Evolutionary conservation across 1,140 invertebrate species (phyloP), one percentile per base, ranked within the genome.

Genomic region (Penaeus chinensis): DNA sequence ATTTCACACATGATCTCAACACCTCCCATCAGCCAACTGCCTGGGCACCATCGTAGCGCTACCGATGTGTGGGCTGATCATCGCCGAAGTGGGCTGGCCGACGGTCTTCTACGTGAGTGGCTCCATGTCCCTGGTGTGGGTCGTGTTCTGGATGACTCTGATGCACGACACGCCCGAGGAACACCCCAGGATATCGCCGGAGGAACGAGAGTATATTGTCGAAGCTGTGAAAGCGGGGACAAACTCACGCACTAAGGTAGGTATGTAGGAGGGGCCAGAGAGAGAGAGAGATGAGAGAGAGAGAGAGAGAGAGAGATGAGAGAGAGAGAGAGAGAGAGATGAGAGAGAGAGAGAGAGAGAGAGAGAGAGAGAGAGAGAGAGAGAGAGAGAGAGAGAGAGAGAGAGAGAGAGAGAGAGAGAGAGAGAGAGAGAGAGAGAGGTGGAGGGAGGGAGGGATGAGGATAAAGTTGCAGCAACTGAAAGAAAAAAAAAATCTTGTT

Each of bases 81-180:
- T 97, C 90, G 95, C 94, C 13, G 93, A 94, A 32, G 92, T 95
- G 69, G 96, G 96, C 5, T 97, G 96, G 96, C 95, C 96, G 85
- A 96, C 95, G 18, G 95, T 96, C 18, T 97, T 97, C 93, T 97
- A 97, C 91, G 94, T 96, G 81, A 97, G 95, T 37, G 96, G 96
- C 89, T 93, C 92, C n/a, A 93, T 96, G 80, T 96, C 96, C 5
- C 91, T 97, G 65, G 88, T 96, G 66, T 98, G 97, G 97, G 96
- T 96, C 32, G 91, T 96, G 7, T 91, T 95, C 0, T 99, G 97
- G 97, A 95, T 96, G 92, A 92, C 95, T 0, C 93, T 98, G 16
- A 95, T 97, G 19, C 97, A 95, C 91, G 97, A 99, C 91, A 95
- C 95, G 0, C 98, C 98, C 0, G 94, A 94, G 2, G 93, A 95